A percentile compares a stretch with the other conserved stretches of the same genome.
Evolutionary conservation across 2,797 vertebrate genomes (phyloP).

Genomic region (Chiloscyllium punctatum): DNA sequence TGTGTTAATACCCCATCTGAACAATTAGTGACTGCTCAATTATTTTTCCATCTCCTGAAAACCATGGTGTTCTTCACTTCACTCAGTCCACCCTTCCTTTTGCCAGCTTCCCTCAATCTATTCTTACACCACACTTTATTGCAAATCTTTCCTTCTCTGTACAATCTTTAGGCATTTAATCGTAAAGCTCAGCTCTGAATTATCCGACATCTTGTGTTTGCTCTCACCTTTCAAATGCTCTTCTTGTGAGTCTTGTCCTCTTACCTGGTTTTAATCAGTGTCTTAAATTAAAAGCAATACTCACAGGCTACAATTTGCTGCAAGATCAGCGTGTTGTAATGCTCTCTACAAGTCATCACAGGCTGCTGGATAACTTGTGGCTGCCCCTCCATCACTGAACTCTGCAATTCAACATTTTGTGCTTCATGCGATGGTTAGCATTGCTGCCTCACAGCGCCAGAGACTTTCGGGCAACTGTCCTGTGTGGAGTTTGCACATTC

Average conservation of each 20-base stretch:
- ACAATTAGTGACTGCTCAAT: neutral
- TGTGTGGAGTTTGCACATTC: no score
- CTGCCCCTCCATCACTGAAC: no score
- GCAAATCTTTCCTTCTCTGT: neutral
- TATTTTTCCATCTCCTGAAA: neutral
- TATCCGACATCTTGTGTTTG: neutral
- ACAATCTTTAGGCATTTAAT: neutral
- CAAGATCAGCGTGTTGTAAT: no score
- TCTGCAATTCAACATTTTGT: neutral
- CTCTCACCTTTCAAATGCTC: neutral
- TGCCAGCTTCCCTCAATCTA: neutral
- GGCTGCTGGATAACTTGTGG: neutral
- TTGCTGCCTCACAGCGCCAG: no score
- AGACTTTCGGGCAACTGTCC: no score
- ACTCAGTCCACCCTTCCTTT: neutral
- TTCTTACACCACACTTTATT: neutral
- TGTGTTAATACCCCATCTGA: neutral
- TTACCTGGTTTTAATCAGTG: neutral
- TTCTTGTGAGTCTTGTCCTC: neutral
- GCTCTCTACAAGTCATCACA: neutral
- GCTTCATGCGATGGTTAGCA: no score
- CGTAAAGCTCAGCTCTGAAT: neutral
- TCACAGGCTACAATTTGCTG: no score
- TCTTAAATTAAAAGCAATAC: neutral
- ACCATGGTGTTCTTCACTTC: neutral